Evolutionary conservation across 2,113 vertebrate species (phyloP), one percentile per base, ranked within the genome.

Genomic region (Takifugu flavidus): DNA sequence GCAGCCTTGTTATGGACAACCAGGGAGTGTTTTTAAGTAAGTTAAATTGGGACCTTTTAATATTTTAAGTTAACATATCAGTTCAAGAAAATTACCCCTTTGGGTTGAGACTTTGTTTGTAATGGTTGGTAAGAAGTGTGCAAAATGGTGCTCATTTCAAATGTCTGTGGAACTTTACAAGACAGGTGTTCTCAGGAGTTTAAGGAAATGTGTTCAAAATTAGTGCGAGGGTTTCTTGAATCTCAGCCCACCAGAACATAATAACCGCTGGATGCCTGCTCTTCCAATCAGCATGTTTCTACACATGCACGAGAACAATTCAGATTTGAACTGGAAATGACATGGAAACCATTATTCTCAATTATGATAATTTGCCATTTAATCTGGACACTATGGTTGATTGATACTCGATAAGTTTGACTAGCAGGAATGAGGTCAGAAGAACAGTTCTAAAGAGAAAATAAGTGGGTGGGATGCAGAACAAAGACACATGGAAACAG

Each of bases 351-450:
- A 89, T 88, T 88, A 82, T 80, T 79, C 59, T 75, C 81, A 82
- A 84, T 86, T 86, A 84, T 82, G 63, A 87, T 83, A 84, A 87
- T 88, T 82, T 83, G 79, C 69, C 74, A 86, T 87, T 83, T 83
- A 85, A 88, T 85, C 82, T 82, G 83, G 79, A 78, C 68, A 67
- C 67, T 60, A 67, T 47, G 75, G 82, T 63, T 85, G 79, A 85
- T 81, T 82, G 77, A 78, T 81, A 79, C 65, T 66, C 64, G 72
- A 55, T 61, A 72, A 27, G 80, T 68, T 73, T 13, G 56, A 73
- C 72, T 53, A 77, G 66, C 59, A 31, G 51, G 50, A 64, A 78
- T 79, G 82, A 80, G 80, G 80, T 86, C 78, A 84, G 75, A 56
- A 39, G 60, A 65, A 79, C 49, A 75, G 78, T 77, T 66, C 25